Conservation (phyloP, 1,140 invertebrate genomes). For the Manduca sexta region DNA sequence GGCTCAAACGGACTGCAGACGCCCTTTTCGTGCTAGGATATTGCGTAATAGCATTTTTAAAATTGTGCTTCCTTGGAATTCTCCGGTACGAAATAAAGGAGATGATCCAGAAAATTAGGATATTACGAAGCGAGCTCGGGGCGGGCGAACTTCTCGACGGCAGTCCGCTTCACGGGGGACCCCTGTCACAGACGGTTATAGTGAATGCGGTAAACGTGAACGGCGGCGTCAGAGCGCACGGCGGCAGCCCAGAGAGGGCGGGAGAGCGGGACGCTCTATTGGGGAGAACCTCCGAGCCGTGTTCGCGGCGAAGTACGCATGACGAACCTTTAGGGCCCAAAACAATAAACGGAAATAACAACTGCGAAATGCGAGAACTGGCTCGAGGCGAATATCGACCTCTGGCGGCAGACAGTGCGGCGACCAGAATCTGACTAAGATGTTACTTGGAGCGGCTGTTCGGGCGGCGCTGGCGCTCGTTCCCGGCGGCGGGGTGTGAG, state of each 20-base stretch:
- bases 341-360: conserved; percentile 83
- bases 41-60: conserved; percentile 92
- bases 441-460: conserved; percentile 76
- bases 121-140: conserved; percentile 74
- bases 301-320: conserved; percentile 71
- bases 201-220: conserved; percentile 68
- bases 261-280: conserved; percentile 75
- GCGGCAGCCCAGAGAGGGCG: conserved; percentile 57
- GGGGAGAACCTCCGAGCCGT: conserved; percentile 63
- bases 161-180: conserved; percentile 65
- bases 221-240: conserved; percentile 62
- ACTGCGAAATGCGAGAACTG: conserved; percentile 81
- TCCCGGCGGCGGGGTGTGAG: conserved; percentile 65
- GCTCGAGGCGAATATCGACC: conserved; percentile 71
- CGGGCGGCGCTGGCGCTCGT: conserved; percentile 74
- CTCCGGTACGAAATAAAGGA: conserved; percentile 88
- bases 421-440: conserved; percentile 78
- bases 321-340: conserved; percentile 71
- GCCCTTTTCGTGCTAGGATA: conserved; percentile 89
- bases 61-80: conserved; percentile 92
- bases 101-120: conserved; percentile 92
- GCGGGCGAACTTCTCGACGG: conserved; percentile 60
- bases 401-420: conserved; percentile 72
- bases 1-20: conserved; percentile 85
- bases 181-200: conserved; percentile 61